A percentile compares a stretch with the other conserved stretches of the same genome.
phyloP scores from a whole-genome alignment of 2,888 invertebrate species.

The Heliconius erato region DNA sequence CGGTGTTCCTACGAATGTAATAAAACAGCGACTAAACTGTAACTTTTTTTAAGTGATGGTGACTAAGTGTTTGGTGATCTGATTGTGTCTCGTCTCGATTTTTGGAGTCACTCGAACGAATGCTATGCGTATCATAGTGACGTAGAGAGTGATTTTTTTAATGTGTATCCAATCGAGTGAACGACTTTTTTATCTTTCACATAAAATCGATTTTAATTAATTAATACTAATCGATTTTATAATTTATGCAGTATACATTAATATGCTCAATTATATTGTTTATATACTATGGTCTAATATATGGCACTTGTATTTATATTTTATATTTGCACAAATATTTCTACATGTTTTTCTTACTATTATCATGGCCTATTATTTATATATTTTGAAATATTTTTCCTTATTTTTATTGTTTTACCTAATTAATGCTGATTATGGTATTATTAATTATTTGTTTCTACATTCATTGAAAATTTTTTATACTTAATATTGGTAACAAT shows the following conservation, averaged over 20 bases:
- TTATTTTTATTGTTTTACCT: neutral
- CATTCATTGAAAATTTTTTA: neutral
- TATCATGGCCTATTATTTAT: conserved; percentile 37
- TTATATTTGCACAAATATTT: conserved; percentile 32
- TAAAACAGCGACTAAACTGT: conserved; percentile 48
- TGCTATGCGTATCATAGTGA: conserved; percentile 58
- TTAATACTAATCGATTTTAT: conserved; percentile 3
- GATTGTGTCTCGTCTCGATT: neutral
- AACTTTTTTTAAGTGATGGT: conserved; percentile 6
- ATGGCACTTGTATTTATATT: conserved; percentile 24
- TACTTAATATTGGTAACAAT: neutral
- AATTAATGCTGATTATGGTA: neutral
- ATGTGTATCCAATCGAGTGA: neutral
- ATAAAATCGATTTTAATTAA: neutral
- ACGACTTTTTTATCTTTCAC: conserved; percentile 8
- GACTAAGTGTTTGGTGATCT: conserved; percentile 4
- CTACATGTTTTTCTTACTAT: conserved; percentile 1
- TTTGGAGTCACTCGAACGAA: conserved; percentile 49
- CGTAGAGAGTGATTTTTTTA: conserved; percentile 48
- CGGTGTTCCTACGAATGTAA: conserved; percentile 43
- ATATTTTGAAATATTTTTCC: neutral
- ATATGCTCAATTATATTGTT: conserved; percentile 37
- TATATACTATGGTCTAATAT: conserved; percentile 34
- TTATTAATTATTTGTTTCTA: neutral
- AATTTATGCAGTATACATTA: neutral